Conservation (phyloP, 2,888 invertebrate species). For the Dolichomitus sp. region DNA sequence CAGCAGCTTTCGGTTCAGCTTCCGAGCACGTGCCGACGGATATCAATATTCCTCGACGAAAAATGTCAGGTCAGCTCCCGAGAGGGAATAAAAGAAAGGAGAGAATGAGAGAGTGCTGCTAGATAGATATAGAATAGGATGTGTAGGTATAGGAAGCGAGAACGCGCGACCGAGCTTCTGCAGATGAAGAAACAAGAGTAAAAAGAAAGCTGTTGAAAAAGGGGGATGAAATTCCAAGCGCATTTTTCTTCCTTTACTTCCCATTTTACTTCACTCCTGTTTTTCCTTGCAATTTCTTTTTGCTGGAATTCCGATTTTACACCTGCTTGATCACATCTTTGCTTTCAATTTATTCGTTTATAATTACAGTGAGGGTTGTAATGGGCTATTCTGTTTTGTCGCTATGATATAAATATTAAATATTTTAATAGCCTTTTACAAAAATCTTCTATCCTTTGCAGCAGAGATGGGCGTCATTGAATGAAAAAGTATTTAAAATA, state of each 20-base stretch:
- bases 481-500: no score
- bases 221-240: conserved; percentile 18
- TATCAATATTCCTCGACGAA: conserved; percentile 79
- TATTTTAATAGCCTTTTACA: background rate
- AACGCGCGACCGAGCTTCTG: background rate
- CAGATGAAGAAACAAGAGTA: background rate
- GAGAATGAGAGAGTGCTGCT: conserved; percentile 46
- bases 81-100: conserved; percentile 57
- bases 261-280: background rate
- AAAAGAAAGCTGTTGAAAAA: conserved; percentile 27
- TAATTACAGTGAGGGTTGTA: background rate
- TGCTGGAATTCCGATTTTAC: background rate
- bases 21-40: conserved; percentile 64
- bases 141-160: conserved; percentile 14
- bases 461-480: no score
- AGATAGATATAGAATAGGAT: conserved; percentile 19
- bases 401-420: background rate
- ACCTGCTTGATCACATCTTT: background rate
- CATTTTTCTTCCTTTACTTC: conserved; percentile 4
- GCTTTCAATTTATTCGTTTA: conserved; percentile 11
- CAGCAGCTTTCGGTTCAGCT: conserved; percentile 52
- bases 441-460: no score
- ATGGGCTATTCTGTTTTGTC: background rate
- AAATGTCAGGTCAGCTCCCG: conserved; percentile 80
- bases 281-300: background rate